These are phyloP conservation scores for Micromesistius poutassou DNA, from an alignment of 2,797 vertebrate species.

Conservation along the genomic window DNA sequence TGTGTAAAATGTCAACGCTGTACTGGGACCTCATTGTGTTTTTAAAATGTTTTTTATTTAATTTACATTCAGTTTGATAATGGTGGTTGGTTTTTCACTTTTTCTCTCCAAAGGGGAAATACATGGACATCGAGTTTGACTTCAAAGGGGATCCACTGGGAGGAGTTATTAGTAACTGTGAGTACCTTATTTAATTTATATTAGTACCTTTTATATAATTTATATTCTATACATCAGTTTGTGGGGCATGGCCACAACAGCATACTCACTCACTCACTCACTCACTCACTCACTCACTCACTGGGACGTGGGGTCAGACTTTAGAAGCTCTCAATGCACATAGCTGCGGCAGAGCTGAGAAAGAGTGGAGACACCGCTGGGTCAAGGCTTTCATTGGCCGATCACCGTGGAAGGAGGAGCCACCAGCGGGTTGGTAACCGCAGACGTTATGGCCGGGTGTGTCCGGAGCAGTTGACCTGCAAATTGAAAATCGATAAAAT, in stretches of 20 bases:
- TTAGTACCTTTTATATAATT: too few relatives aligned
- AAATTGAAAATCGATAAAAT: background rate
- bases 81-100: constrained; percentile 17
- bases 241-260: background rate
- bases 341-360: background rate
- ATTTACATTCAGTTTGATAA: background rate
- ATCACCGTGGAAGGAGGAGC: background rate
- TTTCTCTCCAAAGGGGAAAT: constrained; percentile 86
- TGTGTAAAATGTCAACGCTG: background rate
- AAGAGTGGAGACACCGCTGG: background rate
- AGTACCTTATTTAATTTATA: constrained; percentile 69
- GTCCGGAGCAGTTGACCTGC: background rate
- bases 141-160: constrained; percentile 98
- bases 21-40: constrained; percentile 4
- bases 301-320: too few relatives aligned
- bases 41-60: background rate
- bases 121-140: constrained; percentile 99
- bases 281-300: background rate
- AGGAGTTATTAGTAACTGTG: constrained; percentile 99
- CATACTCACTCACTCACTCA: background rate
- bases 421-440: background rate
- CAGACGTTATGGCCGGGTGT: background rate
- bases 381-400: background rate
- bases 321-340: background rate
- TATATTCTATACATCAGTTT: background rate